Evolutionary conservation across 37 sponge, comb jelly and placozoan genomes (phyloP).

Genomic region (Agelas oroides): DNA sequence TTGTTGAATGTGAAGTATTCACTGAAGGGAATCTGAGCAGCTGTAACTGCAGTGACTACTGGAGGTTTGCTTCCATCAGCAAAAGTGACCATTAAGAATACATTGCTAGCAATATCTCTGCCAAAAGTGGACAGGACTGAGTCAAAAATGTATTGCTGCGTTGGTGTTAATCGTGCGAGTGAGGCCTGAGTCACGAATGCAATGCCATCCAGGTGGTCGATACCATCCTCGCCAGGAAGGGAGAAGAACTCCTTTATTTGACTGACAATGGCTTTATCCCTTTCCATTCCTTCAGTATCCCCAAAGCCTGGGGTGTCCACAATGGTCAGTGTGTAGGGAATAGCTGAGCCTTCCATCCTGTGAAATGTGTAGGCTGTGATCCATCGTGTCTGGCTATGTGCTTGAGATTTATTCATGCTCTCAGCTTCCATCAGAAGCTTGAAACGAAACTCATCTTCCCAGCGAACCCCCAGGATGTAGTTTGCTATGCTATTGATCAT

Average conservation of each 20-base stretch:
- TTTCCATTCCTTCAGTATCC: slow-evolving; percentile 66
- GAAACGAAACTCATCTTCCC: slow-evolving; percentile 81
- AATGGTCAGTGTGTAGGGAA: slow-evolving; percentile 62
- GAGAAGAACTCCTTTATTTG: slow-evolving; percentile 71
- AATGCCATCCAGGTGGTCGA: slow-evolving; percentile 69
- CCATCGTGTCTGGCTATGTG: slow-evolving; percentile 53
- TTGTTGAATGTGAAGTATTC: slow-evolving; percentile 77
- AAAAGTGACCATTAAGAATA: slow-evolving; percentile 86
- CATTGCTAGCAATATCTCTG: slow-evolving; percentile 49
- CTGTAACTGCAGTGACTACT: slow-evolving; percentile 59
- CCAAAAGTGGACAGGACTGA: slow-evolving; percentile 75
- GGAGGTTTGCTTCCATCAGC: slow-evolving; percentile 75
- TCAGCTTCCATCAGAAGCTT: slow-evolving; percentile 47
- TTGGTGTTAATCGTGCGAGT: slow-evolving; percentile 57
- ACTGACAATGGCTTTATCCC: slow-evolving; percentile 34
- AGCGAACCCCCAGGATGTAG: slow-evolving; percentile 71
- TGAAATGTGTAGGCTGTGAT: slow-evolving; percentile 81
- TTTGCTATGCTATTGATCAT: slow-evolving; percentile 81
- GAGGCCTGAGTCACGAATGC: slow-evolving; percentile 77
- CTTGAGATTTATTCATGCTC: neutral
- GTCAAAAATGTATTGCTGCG: slow-evolving; percentile 74
- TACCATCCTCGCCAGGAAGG: slow-evolving; percentile 4
- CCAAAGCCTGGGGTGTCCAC: slow-evolving; percentile 88
- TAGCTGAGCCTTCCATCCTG: slow-evolving; percentile 3
- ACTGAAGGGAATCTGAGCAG: slow-evolving; percentile 46